Base-by-base conservation (phyloP, 1,140 invertebrate genomes). In the Aradophagus sp. region DNA sequence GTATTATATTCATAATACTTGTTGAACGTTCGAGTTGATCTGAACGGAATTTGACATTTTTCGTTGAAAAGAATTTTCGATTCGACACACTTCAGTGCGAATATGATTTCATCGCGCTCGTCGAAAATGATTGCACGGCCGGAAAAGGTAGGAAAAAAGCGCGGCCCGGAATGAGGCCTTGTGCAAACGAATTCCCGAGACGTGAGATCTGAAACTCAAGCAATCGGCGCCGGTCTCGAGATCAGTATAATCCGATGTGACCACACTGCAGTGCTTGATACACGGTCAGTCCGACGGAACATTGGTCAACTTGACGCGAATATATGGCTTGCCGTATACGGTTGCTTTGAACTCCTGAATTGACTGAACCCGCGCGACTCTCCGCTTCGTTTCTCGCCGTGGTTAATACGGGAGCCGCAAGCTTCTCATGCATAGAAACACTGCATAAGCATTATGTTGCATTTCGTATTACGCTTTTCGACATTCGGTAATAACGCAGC, bases 241-340 rank as follows among this genome's bases (percentile, higher is more conserved):
- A 69, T 62, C 56, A 55, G 56, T 35, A 62, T 69, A 69, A 69
- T 61, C 56, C 48, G 55, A 55, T 61, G 36, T 61, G 65, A 69
- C 56, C 56, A 69, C 66, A 62, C 12, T 44, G 17, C 35, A 50
- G 50, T 56, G 56, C 56, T 69, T 62, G 66, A 69, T 69, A 69
- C 66, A 69, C 42, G 56, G 41, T 62, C 56, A 47, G 42, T 26
- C 29, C 31, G 36, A 56, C 42, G 56, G 66, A 69, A 50, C 66
- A 69, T 69, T 62, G 66, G 66, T 69, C 66, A 69, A 69, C 66
- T 62, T 69, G 66, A 69, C 66, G 29, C 66, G 42, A 50, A 69
- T 69, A 50, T 69, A 69, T 62, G 42, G 55, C 55, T 32, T 13
- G 19, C 29, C 31, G 35, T 50, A 42, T 48, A 31, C 35, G 23